These are phyloP conservation scores for Prunella himalayana DNA, from an alignment of 2,113 vertebrate genomes.

Conservation along the genomic window DNA sequence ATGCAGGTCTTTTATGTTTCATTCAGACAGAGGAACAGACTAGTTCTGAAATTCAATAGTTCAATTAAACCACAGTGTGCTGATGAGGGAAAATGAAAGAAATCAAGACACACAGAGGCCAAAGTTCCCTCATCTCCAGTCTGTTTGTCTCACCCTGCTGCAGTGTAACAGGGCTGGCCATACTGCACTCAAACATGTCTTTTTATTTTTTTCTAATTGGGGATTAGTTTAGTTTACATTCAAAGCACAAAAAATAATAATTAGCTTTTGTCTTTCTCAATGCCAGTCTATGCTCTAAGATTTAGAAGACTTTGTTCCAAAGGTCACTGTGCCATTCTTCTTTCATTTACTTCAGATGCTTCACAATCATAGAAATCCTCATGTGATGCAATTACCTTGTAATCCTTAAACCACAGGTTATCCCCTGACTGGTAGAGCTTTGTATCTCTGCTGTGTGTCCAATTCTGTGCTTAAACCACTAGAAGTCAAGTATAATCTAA, in stretches of 20 bases:
- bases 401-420: conserved; percentile 2
- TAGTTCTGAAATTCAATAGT: neutral
- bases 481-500: neutral
- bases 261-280: neutral
- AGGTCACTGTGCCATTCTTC: conserved; percentile 3
- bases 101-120: neutral
- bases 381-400: neutral
- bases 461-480: neutral
- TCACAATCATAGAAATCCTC: neutral
- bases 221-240: neutral
- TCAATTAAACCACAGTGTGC: neutral
- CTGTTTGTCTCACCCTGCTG: neutral
- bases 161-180: neutral
- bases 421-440: neutral
- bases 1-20: neutral
- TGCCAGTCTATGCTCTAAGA: neutral
- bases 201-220: neutral
- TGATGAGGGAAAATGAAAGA: neutral
- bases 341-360: neutral
- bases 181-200: neutral
- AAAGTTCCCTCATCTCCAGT: neutral
- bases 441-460: neutral
- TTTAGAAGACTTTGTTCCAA: neutral
- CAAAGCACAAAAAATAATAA: neutral
- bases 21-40: neutral